phyloP scores from a whole-genome alignment of 2,888 invertebrate genomes.

The Eupithecia centaureata region DNA sequence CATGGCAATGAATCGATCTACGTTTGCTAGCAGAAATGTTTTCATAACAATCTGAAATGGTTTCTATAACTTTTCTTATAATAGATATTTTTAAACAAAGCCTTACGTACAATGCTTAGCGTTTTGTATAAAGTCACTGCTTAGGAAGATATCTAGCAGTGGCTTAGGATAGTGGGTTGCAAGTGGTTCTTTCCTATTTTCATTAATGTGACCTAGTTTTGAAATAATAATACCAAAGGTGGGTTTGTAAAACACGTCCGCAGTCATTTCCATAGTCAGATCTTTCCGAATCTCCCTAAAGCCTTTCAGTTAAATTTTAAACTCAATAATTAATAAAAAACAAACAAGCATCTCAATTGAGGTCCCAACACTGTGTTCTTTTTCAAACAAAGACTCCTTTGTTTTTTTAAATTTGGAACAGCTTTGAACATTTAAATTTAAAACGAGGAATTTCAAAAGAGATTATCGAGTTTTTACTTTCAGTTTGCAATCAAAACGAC shows the following conservation, averaged over 20 bases:
- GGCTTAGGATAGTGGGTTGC: background rate
- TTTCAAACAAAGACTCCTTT: background rate
- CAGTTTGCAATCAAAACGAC: background rate
- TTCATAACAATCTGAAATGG: conserved; percentile 9
- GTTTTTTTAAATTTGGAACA: background rate
- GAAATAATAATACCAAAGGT: background rate
- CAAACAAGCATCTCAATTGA: background rate
- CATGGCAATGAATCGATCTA: background rate
- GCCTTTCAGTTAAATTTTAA: background rate
- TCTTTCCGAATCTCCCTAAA: background rate
- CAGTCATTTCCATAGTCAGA: background rate
- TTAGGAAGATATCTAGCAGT: conserved; percentile 3
- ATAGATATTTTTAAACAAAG: conserved; percentile 24
- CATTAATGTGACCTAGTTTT: background rate
- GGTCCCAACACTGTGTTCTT: background rate
- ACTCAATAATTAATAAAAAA: background rate
- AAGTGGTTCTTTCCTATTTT: background rate
- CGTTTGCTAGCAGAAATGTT: conserved; percentile 10
- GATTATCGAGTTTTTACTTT: too few relatives aligned
- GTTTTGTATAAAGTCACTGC: conserved; percentile 20
- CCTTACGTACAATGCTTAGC: conserved; percentile 18
- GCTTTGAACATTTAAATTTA: background rate
- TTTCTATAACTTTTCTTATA: conserved; percentile 4
- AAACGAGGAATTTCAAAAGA: background rate
- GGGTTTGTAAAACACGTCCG: background rate